Evolutionary conservation across 2,797 vertebrate species (phyloP), one percentile per base, ranked within the genome.

Genomic region (Brachyrhaphis roseni): DNA sequence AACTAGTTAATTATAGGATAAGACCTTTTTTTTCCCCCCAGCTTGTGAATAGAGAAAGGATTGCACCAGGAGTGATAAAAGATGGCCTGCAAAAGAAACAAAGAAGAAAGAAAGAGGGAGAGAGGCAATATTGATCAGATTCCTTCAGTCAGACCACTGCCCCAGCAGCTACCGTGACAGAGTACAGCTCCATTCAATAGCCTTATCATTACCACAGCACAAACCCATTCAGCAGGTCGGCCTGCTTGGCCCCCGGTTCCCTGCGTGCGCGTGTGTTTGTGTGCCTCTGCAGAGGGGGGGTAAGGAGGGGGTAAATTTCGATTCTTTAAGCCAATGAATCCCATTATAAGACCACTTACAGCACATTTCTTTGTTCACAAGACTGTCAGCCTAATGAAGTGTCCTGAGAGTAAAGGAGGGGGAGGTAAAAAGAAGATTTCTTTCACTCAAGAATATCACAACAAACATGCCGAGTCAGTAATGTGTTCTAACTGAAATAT

Each of bases 131-230:
- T 95, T 92, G 94, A 96, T 95, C 89, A 90, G 59, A 85, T 91
- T 90, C 86, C 88, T 89, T 88, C 78, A 90, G 87, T 89, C 83
- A 78, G 82, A 90, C 81, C 79, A 86, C 78, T 82, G 78, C 89
- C 77, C 88, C 85, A 87, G 90, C 89, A 87, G 88, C 86, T 78
- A 79, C 89, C 79, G 77, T 92, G 94, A 94, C 91, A 91, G 87
- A 86, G 90, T 87, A 93, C 85, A 92, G 92, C 94, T 92, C 85
- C 90, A 94, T 95, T 94, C 94, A 90, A 94, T 92, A 93, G 82
- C 87, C 91, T 92, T 91, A 94, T 95, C 92, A 93, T 94, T 94
- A 94, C 88, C 88, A 84, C 86, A 89, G 90, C 88, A 87, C 91
- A 80, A 92, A 89, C 89, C 83, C 86, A 89, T 89, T 91, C 92